Base-by-base conservation (phyloP, 2,888 invertebrate species). In the Chirona hameri region DNA sequence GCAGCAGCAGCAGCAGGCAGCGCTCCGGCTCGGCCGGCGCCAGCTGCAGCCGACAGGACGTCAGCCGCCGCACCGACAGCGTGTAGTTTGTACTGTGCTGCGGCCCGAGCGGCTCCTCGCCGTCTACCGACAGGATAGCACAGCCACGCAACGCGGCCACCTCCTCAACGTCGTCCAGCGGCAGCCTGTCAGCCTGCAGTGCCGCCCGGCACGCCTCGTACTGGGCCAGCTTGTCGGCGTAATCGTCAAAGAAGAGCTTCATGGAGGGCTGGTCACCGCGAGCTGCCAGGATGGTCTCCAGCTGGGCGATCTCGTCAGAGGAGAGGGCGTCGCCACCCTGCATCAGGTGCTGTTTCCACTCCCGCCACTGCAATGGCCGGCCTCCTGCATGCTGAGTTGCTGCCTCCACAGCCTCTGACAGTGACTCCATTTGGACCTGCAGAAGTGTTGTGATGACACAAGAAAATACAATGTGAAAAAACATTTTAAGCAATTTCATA, bases 301-400 rank as follows among this genome's bases (percentile, higher is more conserved):
- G 46, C 24, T 46, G 39, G 4, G 76, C 5, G 24, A 76, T 46
- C 31, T 76, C 76, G 5, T 76, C 76, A 0, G 76, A 21, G 10
- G 24, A 21, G 21, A 76, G 76, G 39, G 76, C 46, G 21, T 76
- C 76, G 24, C 76, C 76, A 1, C 39, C 46, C 76, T 76, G 76
- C 76, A 76, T 76, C 76, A 76, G 76, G 9, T 46, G 24, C 76
- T 76, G 76, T 46, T 76, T 76, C 76, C 76, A 76, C 24, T 76
- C 76, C 27, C 27, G 12, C 76, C 76, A 76, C 21, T 76, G 27
- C 39, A 76, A 18, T 0, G 76, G 76, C 39, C 76, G 39, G 9
- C 76, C 76, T 12, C 76, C 76, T 0, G 76, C 76, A n/a, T 31
- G 39, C 10, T 76, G 76, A 5, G 76, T 76, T 7, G 46, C 76